phyloP scores from a whole-genome alignment of 2,113 vertebrate species.

The Xenus cinereus region DNA sequence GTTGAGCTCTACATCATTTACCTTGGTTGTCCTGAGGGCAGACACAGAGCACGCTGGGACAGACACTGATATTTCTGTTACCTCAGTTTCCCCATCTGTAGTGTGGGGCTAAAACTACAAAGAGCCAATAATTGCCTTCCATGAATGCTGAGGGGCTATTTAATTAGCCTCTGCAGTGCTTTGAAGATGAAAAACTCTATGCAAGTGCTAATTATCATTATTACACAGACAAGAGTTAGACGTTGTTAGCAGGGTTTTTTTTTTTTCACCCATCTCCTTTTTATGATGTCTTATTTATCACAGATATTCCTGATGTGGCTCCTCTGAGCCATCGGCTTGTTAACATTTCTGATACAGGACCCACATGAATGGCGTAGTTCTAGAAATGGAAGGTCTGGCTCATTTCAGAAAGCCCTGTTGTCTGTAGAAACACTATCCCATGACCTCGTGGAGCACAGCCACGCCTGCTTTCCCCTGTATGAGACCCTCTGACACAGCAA shows the following conservation, averaged over 20 bases:
- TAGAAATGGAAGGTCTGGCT: background rate
- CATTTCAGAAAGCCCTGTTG: background rate
- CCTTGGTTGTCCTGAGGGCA: background rate
- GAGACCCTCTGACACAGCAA: background rate
- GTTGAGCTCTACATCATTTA: background rate
- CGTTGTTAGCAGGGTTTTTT: background rate
- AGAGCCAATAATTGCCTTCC: slow-evolving; percentile 49
- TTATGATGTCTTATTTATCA: slow-evolving; percentile 56
- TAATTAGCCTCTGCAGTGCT: slow-evolving; percentile 62
- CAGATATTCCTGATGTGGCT: background rate
- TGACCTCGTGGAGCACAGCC: too few species aligned
- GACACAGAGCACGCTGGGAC: background rate
- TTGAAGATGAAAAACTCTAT: slow-evolving; percentile 66
- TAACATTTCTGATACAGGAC: background rate
- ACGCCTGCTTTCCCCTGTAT: background rate
- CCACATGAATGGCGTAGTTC: background rate
- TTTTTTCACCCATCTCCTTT: slow-evolving; percentile 4
- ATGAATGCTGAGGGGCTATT: slow-evolving; percentile 11
- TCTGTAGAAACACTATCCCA: background rate
- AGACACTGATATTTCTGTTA: background rate
- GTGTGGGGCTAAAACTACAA: slow-evolving; percentile 34
- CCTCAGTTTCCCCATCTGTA: slow-evolving; percentile 47
- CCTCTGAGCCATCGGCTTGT: background rate
- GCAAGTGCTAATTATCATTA: slow-evolving; percentile 70
- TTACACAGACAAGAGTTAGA: slow-evolving; percentile 45